Evolutionary conservation across 2,888 invertebrate genomes (phyloP).

Genomic region (Caenorhabditis angaria): DNA sequence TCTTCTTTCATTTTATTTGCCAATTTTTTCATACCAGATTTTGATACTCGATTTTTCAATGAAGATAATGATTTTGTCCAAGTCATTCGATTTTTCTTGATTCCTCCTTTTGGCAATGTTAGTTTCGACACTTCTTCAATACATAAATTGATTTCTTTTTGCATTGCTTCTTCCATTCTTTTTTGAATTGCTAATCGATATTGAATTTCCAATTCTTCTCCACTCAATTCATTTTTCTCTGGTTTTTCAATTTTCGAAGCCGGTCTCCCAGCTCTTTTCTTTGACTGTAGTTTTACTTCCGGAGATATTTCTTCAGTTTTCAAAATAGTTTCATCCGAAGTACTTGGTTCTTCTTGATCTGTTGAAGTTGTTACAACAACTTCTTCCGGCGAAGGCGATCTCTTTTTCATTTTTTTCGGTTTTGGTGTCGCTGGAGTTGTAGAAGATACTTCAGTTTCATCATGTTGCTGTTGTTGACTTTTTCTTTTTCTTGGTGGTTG

Average conservation of each 20-base stretch:
- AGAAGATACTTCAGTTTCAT: slow-evolving; percentile 24
- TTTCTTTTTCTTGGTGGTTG: slow-evolving; percentile 7
- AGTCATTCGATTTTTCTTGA: neutral
- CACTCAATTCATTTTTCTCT: neutral
- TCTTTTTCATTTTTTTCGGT: slow-evolving; percentile 7
- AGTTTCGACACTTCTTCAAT: slow-evolving; percentile 13
- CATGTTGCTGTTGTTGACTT: neutral
- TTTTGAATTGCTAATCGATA: slow-evolving; percentile 29
- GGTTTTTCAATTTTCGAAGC: slow-evolving; percentile 14
- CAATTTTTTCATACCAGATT: neutral
- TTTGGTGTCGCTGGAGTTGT: slow-evolving; percentile 23
- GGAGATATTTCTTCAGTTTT: neutral
- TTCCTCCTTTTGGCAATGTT: slow-evolving; percentile 9
- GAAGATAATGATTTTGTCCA: neutral
- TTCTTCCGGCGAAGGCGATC: slow-evolving; percentile 12
- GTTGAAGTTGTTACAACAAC: slow-evolving; percentile 29
- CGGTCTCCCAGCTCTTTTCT: neutral
- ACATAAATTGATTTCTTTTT: slow-evolving; percentile 12
- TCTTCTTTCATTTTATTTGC: slow-evolving; percentile 12
- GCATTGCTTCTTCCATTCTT: slow-evolving; percentile 21
- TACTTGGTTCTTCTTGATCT: slow-evolving; percentile 20
- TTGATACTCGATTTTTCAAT: neutral
- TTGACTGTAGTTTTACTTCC: slow-evolving; percentile 6
- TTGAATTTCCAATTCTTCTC: slow-evolving; percentile 8
- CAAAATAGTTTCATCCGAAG: slow-evolving; percentile 10